Conservation (phyloP, 1,140 invertebrate genomes). For the Drosophila varians region DNA sequence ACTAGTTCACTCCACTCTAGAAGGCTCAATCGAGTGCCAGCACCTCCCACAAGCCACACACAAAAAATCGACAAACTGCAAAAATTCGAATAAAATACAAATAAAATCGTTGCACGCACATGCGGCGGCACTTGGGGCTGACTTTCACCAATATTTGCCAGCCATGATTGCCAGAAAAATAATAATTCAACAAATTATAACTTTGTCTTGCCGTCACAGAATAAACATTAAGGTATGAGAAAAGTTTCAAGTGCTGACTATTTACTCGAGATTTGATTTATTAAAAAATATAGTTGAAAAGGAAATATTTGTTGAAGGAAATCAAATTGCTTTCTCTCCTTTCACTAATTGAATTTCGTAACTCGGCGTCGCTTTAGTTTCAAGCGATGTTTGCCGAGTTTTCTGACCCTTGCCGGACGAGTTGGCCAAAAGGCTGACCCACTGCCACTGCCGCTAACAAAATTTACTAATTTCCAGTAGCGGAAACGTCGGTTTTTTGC, state of each 20-base stretch:
- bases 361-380: background rate
- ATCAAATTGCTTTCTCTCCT: background rate
- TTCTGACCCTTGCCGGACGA: background rate
- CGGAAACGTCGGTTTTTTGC: constrained; percentile 43
- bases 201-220: constrained; percentile 23
- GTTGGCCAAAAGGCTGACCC: constrained; percentile 42
- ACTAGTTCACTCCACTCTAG: constrained; percentile 72
- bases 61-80: constrained; percentile 1
- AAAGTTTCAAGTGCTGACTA: constrained; percentile 7
- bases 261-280: constrained; percentile 23
- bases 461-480: constrained; percentile 60
- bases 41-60: constrained; percentile 40
- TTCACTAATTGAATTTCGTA: constrained; percentile 8
- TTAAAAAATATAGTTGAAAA: background rate
- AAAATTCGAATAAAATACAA: constrained; percentile 40
- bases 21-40: constrained; percentile 74
- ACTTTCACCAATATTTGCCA: constrained; percentile 70
- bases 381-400: background rate
- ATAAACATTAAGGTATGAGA: constrained; percentile 7
- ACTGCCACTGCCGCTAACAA: constrained; percentile 24
- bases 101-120: constrained; percentile 70
- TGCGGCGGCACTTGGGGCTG: constrained; percentile 19
- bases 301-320: background rate
- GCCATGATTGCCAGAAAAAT: constrained; percentile 51
- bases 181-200: constrained; percentile 39